Evolutionary conservation across 2,797 vertebrate genomes (phyloP), one percentile per base, ranked within the genome.

Genomic region (Chloroceryle amazona): DNA sequence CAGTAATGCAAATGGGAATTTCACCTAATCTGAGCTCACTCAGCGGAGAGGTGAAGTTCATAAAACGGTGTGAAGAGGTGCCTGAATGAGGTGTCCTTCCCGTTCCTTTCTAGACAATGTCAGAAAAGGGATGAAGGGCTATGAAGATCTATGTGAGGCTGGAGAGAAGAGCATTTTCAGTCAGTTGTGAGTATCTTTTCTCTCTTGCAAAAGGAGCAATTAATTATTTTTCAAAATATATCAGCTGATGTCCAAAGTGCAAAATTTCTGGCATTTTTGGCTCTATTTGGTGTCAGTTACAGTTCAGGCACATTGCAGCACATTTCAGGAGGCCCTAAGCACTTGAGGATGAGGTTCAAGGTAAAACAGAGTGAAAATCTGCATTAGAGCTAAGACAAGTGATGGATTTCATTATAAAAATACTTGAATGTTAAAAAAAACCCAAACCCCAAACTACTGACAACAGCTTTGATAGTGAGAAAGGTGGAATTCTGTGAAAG

Each of bases 261-360:
- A 82, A 78, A 42, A 12, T 72, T 57, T 86, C 46, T 88, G 16
- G 42, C 7, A 17, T 11, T 68, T 86, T 71, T 55, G 62, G 7
- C 44, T 86, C 31, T 52, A 0, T 65, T 87, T 85, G 63, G 12
- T 86, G 92, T 96, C 90, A 93, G 93, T 94, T 94, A 68, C 26
- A 51, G 37, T 84, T 93, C 65, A 90, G 44, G 52, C 44, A 87
- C 13, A 21, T 49, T 66, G 10, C 73, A 71, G 37, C 52, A 86
- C 39, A 51, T 80, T 76, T 73, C 47, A 76, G 55, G 33, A 73
- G 41, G 18, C 11, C 29, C 8, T 65, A 8, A 86, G 39, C 2
- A 2, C 33, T 61, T 61, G 11, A 81, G 29, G 26, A 79, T 35
- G 18, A 31, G 13, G 6, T 58, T 85, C 14, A 87, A 72, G 26